Percentiles rank a stretch among this genome's conserved stretches.
These are phyloP conservation scores for Lydus trimaculatus DNA, from an alignment of 2,888 invertebrate species.

Conservation along the genomic window DNA sequence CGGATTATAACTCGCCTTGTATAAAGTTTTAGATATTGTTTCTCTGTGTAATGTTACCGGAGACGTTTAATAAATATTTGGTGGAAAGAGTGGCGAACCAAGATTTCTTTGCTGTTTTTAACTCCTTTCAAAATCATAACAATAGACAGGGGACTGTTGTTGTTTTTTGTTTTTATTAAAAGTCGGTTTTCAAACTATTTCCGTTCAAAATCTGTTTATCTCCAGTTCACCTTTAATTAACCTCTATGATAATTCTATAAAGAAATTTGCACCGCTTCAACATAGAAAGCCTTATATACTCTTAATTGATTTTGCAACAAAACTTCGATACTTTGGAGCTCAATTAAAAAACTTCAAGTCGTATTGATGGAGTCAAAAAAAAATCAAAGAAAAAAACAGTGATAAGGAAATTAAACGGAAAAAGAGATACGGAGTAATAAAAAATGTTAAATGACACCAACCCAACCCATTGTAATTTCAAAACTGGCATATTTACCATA, in stretches of 20 bases:
- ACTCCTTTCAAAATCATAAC: not conserved
- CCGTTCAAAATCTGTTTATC: not conserved
- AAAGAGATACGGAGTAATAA: constrained; percentile 24
- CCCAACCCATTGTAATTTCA: constrained; percentile 26
- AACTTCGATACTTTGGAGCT: not conserved
- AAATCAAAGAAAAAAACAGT: not conserved
- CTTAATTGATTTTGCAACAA: constrained; percentile 5
- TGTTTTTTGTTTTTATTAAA: not conserved
- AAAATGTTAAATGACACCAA: constrained; percentile 26
- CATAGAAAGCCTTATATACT: not conserved
- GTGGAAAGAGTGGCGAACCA: not conserved
- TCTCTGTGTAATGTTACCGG: constrained; percentile 14
- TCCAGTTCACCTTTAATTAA: constrained; percentile 7
- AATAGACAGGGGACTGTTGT: not conserved
- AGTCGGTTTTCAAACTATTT: not conserved
- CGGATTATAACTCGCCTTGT: constrained; percentile 30
- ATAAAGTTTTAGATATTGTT: constrained; percentile 30
- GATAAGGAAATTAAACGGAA: constrained; percentile 3
- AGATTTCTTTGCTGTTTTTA: not conserved
- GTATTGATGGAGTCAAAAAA: not conserved
- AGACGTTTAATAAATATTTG: constrained; percentile 6
- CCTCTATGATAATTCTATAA: not conserved
- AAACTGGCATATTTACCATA: constrained; percentile 27
- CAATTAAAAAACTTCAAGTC: not conserved
- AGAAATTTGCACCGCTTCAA: constrained; percentile 5